Conservation (phyloP, 2,888 invertebrate species). For the Caenorhabditis becei region DNA sequence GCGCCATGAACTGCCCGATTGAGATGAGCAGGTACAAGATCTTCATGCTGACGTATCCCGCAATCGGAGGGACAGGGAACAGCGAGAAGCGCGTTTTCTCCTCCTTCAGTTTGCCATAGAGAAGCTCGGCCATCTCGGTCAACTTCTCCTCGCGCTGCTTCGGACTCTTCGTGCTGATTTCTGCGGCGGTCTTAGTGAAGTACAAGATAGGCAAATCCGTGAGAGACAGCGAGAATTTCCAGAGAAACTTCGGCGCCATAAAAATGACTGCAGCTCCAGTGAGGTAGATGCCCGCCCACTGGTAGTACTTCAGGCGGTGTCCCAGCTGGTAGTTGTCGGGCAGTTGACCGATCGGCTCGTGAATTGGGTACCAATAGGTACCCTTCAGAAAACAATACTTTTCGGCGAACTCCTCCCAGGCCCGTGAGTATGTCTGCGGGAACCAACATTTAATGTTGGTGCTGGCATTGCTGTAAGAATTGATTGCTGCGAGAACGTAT, state of each 20-base stretch:
- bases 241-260: conserved; percentile 19
- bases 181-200: conserved; percentile 8
- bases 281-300: conserved; percentile 66
- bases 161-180: not conserved
- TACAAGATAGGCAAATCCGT: conserved; percentile 4
- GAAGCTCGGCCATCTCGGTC: not conserved
- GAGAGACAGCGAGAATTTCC: not conserved
- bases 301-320: conserved; percentile 71
- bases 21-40: conserved; percentile 73
- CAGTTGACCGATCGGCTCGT: conserved; percentile 59
- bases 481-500: not conserved
- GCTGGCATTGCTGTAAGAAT: conserved; percentile 50
- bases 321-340: conserved; percentile 56
- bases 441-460: conserved; percentile 74
- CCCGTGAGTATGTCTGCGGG: conserved; percentile 74
- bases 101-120: not conserved
- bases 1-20: conserved; percentile 75
- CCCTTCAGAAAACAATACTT: conserved; percentile 66
- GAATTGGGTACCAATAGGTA: conserved; percentile 74
- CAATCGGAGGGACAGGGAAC: conserved; percentile 7
- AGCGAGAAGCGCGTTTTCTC: not conserved
- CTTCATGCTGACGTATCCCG: conserved; percentile 15
- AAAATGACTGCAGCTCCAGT: conserved; percentile 7
- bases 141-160: conserved; percentile 3
- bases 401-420: conserved; percentile 77